Evolutionary conservation across 2,797 vertebrate genomes (phyloP).

Genomic region (Labeo calbasu): DNA sequence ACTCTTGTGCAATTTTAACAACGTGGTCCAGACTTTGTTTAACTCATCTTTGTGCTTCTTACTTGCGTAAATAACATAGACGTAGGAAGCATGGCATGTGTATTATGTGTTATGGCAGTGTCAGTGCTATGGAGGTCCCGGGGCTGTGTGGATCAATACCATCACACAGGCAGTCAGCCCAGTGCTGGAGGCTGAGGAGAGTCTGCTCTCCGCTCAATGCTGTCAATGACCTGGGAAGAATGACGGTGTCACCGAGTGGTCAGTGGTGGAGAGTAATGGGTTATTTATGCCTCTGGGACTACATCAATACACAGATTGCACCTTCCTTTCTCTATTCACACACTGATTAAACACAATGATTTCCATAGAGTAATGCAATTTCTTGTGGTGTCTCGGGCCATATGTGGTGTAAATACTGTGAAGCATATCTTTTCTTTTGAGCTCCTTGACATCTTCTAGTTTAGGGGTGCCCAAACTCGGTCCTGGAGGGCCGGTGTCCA

Average conservation of each 20-base stretch:
- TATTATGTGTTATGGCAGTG: slow-evolving; percentile 26
- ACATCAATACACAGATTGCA: slow-evolving; percentile 53
- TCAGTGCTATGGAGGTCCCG: slow-evolving; percentile 36
- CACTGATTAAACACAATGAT: neutral
- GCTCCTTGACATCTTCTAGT: neutral
- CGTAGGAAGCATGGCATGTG: neutral
- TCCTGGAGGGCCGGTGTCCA: too few species aligned
- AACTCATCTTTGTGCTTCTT: neutral
- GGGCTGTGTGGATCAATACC: slow-evolving; percentile 54
- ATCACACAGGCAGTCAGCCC: slow-evolving; percentile 39
- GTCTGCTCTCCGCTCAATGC: slow-evolving; percentile 52
- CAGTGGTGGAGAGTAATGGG: slow-evolving; percentile 25
- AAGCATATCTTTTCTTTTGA: neutral
- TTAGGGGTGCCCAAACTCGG: too few species aligned
- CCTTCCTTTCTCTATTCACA: slow-evolving; percentile 17
- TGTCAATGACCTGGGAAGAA: slow-evolving; percentile 60
- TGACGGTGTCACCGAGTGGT: slow-evolving; percentile 48
- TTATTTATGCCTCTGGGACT: slow-evolving; percentile 52
- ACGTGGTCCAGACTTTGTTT: neutral
- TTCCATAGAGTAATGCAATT: neutral
- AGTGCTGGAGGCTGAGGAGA: neutral
- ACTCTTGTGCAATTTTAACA: neutral
- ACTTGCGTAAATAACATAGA: neutral
- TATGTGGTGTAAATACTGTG: neutral
- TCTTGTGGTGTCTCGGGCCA: neutral